phyloP scores from a whole-genome alignment of 2,113 vertebrate species.

The Neomonachus schauinslandi region DNA sequence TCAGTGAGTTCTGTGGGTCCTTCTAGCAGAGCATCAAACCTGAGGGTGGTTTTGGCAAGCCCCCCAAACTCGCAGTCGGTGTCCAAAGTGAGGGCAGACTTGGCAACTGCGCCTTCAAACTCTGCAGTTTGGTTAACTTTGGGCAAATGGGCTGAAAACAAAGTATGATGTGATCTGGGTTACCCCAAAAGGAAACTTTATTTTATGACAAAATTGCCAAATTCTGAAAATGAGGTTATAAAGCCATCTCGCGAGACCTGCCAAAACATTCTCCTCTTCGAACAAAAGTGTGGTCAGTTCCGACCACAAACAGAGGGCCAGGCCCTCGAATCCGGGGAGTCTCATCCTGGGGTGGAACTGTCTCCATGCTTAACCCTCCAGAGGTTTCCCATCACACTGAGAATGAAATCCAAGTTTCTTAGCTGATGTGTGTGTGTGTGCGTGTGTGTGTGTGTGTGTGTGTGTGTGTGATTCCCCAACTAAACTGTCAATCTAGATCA shows the following conservation, averaged over 20 bases:
- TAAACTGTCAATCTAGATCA: neutral
- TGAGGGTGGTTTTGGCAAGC: neutral
- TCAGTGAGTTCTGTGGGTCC: neutral
- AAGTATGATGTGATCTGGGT: neutral
- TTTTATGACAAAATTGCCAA: neutral
- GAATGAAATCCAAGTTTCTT: neutral
- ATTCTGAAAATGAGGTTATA: conserved; percentile 20
- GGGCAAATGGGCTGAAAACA: neutral
- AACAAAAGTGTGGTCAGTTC: neutral
- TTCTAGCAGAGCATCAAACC: neutral
- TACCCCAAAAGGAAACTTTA: neutral
- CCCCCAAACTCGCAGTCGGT: neutral
- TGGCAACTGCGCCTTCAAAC: neutral
- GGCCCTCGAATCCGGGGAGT: neutral
- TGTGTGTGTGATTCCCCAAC: neutral
- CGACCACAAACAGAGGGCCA: neutral
- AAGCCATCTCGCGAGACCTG: neutral
- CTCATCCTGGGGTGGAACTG: neutral
- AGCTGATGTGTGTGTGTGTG: neutral
- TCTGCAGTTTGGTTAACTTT: neutral
- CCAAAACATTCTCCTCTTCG: neutral
- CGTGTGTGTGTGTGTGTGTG: neutral
- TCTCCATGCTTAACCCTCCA: neutral
- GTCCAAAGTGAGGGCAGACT: neutral
- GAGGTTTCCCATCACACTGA: neutral